Base-by-base conservation (phyloP, 2,113 vertebrate genomes). In the Elephas maximus region DNA sequence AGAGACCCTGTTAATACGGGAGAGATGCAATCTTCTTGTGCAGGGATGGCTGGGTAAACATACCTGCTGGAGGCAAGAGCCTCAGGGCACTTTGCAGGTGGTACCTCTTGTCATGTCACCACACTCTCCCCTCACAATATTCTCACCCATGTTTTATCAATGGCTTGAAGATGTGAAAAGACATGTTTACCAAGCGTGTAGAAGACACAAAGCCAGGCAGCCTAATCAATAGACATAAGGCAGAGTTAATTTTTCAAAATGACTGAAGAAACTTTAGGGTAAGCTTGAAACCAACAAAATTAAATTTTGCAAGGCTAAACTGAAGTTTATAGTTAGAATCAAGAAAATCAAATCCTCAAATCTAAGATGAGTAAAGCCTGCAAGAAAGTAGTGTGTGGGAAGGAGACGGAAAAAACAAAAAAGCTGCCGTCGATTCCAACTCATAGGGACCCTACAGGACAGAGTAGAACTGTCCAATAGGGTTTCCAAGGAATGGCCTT, bases 121-220 rank as follows among this genome's bases (percentile, higher is more conserved):
- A 9, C 14, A 8, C 81, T 71, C 60, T 33, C 15, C 78, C 51
- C 8, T 82, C 76, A 63, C 15, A 60, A 48, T 24, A 78, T n/a
- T 8, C 57, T 91, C 26, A 11, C 53, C 74, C 78, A 37, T 24
- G 48, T 63, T 92, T 95, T 82, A 95, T 62, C 73, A 62, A 79
- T 48, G 37, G 65, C 21, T 91, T 85, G 37, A 92, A 90, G 37
- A 85, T 17, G 26, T 81, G n/a, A 81, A 89, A 95, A 73, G 89
- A 78, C 5, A 30, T 5, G 79, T 48, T 81, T 53, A 48, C 85
- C 53, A 83, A 48, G 20, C 67, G 33, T 44, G n/a, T 20, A 94
- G 86, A 60, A 81, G 65, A 80, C 6, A 23, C 18, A 73, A 80
- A 95, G 48, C 17, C 6, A 80, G 69, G 62, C 15, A 71, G 48